Evolutionary conservation across 2,797 vertebrate species (phyloP), one percentile per base, ranked within the genome.

Genomic region (Hypotaenidia philippensis): DNA sequence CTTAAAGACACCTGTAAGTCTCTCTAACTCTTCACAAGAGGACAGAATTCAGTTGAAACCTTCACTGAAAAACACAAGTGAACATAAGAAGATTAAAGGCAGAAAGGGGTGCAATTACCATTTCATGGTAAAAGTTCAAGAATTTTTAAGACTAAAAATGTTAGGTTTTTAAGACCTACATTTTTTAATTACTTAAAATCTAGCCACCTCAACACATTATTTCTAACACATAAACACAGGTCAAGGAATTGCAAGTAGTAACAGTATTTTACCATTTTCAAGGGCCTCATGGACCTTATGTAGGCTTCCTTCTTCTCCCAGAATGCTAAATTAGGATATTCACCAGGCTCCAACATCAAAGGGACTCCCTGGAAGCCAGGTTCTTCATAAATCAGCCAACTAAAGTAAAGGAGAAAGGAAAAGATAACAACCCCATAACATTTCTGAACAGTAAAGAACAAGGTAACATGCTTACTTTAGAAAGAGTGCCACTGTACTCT

Each of bases 331-430:
- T 98, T 98, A 26, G 99, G 98, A 94, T 99, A 99, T 97, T 99
- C 99, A 44, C 99, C 99, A 31, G 96, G 98, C 78, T 99, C 98
- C 97, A 99, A 94, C 89, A 99, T 98, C 50, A 98, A 98, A 44
- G 99, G 96, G 5, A 98, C 66, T 41, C 99, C 99, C 64, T 97
- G 98, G 93, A 99, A 99, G 55, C 99, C 99, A 68, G 99, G 98
- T 75, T 99, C 98, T 97, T 98, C 98, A 93, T 99, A 99, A 83
- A 99, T 97, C 63, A 99, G 94, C 99, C 99, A 99, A 75, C 99
- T 99, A 78, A 60, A 65, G 18, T 31, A 53, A 19, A 23, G 15
- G 11, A 20, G 11, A 10, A 14, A 77, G 27, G 89, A 88, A 93
- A 76, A 69, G 34, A 32, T 80, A 29, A 83, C 94, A 76, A 13